phyloP scores from a whole-genome alignment of 2,113 vertebrate genomes.

The Daubentonia madagascariensis region DNA sequence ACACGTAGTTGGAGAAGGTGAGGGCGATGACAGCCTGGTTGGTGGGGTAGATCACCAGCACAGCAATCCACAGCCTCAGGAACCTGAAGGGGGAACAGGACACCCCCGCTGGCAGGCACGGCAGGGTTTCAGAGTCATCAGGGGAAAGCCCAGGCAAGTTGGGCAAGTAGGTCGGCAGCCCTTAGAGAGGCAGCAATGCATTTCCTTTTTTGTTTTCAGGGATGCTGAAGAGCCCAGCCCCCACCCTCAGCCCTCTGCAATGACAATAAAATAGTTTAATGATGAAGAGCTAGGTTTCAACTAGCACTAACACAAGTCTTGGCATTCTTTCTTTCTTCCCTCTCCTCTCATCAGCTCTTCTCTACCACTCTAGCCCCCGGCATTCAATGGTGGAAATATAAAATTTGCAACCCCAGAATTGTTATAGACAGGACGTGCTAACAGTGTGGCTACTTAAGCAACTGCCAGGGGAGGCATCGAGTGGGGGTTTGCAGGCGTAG shows the following conservation, averaged over 20 bases:
- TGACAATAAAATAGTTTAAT: neutral
- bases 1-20: conserved; percentile 94
- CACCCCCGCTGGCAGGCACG: neutral
- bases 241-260: neutral
- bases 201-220: neutral
- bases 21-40: conserved; percentile 95
- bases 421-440: neutral
- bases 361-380: neutral
- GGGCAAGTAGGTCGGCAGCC: neutral
- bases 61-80: conserved; percentile 93
- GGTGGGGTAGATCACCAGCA: conserved; percentile 95
- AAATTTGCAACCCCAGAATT: neutral
- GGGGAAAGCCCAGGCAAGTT: neutral
- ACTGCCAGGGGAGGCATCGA: neutral
- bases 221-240: neutral
- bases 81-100: conserved; percentile 76
- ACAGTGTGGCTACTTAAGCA: neutral
- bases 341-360: conserved; percentile 7
- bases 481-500: neutral
- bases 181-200: neutral
- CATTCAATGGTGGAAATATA: conserved; percentile 5
- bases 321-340: neutral
- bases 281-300: neutral
- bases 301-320: neutral
- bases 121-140: neutral